Conservation (phyloP, 2,888 invertebrate species). For the Temnothorax rugatulus region DNA sequence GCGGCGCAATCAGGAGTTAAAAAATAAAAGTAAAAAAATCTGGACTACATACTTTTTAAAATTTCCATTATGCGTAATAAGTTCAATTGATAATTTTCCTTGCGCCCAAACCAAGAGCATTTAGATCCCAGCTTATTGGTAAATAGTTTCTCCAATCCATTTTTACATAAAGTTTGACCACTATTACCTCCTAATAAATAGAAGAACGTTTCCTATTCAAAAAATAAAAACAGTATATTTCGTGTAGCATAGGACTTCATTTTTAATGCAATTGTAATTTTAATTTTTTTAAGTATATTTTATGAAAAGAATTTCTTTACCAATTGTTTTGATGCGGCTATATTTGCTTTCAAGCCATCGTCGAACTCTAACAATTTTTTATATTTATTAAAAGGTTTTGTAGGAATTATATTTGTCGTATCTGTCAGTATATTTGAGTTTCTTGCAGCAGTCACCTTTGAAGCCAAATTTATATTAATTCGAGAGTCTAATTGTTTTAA, state of each 20-base stretch:
- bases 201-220: background rate
- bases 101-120: constrained; percentile 19
- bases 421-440: background rate
- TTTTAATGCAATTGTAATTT: background rate
- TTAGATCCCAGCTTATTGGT: background rate
- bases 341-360: constrained; percentile 5
- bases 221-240: constrained; percentile 12
- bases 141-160: constrained; percentile 16
- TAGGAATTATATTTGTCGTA: background rate
- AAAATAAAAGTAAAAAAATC: constrained; percentile 28
- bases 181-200: constrained; percentile 10
- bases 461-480: background rate
- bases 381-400: constrained; percentile 17
- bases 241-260: background rate
- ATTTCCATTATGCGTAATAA: constrained; percentile 9
- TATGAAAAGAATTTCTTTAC: background rate
- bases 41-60: constrained; percentile 13
- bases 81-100: constrained; percentile 9
- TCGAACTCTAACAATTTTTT: background rate
- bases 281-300: constrained; percentile 12
- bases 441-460: background rate
- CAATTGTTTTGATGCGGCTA: constrained; percentile 10
- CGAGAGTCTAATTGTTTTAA: constrained; percentile 12
- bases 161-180: background rate
- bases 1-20: background rate